Percentiles rank a stretch among this genome's conserved stretches.
These are phyloP conservation scores for Periphyllus acericola DNA, from an alignment of 2,888 invertebrate genomes.

Conservation along the genomic window DNA sequence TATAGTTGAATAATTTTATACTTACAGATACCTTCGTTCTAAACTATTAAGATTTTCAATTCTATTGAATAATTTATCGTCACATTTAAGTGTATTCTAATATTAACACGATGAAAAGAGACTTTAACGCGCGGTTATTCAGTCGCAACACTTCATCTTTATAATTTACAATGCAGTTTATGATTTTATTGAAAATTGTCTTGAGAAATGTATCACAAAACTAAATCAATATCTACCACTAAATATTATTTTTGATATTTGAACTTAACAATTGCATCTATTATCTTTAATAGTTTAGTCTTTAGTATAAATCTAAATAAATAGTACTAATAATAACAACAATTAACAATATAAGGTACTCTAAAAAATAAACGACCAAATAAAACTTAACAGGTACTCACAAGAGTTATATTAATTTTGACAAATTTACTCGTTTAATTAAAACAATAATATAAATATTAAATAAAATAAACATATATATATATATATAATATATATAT, in stretches of 20 bases:
- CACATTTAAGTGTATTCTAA: neutral
- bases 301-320: no score
- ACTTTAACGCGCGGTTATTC: neutral
- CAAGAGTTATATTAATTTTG: neutral
- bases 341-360: no score
- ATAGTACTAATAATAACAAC: no score
- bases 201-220: neutral
- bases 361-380: neutral
- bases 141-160: neutral
- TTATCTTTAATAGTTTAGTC: no score
- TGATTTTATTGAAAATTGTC: neutral
- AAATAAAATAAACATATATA: no score
- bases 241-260: neutral
- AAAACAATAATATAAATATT: no score
- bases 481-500: no score
- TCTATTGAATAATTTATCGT: slow-evolving; percentile 2
- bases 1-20: no score
- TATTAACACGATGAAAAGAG: neutral
- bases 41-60: neutral
- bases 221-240: neutral
- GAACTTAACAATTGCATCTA: neutral
- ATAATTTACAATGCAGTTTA: neutral
- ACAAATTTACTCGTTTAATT: neutral
- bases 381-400: neutral
- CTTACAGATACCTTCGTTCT: no score